Conservation (phyloP, 2,888 invertebrate genomes). For the Drosophila planitibia region DNA sequence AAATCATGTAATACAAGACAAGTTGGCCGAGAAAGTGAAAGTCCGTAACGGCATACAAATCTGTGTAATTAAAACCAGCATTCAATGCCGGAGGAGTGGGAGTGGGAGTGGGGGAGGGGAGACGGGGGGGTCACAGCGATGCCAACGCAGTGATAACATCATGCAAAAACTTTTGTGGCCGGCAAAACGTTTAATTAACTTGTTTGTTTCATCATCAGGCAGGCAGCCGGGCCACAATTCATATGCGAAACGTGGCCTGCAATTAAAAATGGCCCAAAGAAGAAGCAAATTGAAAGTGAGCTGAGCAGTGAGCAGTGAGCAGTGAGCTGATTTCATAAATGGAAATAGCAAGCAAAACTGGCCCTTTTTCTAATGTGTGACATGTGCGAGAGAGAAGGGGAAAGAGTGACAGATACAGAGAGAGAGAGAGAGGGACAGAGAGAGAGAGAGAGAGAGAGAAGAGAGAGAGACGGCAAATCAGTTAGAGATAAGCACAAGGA, state of each 20-base stretch:
- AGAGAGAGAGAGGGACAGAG: neutral
- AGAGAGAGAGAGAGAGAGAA: constrained; percentile 7
- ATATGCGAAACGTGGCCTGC: constrained; percentile 73
- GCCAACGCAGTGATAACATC: constrained; percentile 68
- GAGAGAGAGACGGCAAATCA: constrained; percentile 18
- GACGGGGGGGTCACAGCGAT: constrained; percentile 33
- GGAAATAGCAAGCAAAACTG: neutral
- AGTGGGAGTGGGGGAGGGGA: neutral
- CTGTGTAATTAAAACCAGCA: constrained; percentile 71
- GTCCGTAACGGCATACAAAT: constrained; percentile 73
- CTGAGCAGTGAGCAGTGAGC: constrained; percentile 26
- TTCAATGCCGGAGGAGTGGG: neutral
- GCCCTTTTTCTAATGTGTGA: constrained; percentile 10
- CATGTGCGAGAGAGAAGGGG: constrained; percentile 16
- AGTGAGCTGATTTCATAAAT: constrained; percentile 44
- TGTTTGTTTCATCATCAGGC: constrained; percentile 70
- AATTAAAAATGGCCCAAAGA: constrained; percentile 59
- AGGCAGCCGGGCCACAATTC: constrained; percentile 48
- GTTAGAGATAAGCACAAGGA: constrained; percentile 10
- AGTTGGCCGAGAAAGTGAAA: constrained; percentile 62
- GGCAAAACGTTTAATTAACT: constrained; percentile 77
- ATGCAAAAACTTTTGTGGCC: constrained; percentile 60
- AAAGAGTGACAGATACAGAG: neutral
- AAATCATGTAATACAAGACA: constrained; percentile 65
- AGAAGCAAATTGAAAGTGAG: constrained; percentile 67